Evolutionary conservation across 2,113 vertebrate species (phyloP), one percentile per base, ranked within the genome.

Genomic region (Thunnus thynnus): DNA sequence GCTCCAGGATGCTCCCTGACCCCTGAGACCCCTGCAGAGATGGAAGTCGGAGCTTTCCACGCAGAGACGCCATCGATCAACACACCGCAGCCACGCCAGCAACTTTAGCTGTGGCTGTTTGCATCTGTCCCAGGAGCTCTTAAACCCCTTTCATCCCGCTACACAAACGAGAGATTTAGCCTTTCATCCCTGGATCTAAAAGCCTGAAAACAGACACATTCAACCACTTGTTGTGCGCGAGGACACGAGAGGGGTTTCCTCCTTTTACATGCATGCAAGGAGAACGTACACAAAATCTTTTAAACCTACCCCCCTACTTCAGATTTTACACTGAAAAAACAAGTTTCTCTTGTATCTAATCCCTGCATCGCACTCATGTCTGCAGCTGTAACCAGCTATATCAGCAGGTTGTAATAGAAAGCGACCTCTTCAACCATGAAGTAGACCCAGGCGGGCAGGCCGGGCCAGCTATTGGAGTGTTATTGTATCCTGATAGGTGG

Each of bases 121-220:
- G 90, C 71, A 83, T 90, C 63, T 77, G 86, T 54, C 82, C 83
- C 73, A 79, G 64, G 51, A 85, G 77, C 84, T 82, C 44, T 69
- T 81, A 81, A 88, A 86, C n/a, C 84, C 82, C 65, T 71, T 84
- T 79, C 58, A 87, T 87, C 88, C 89, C 3, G 18, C 76, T 62
- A 82, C 76, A 87, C 79, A 89, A 84, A 84, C 56, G 61, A 86
- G 69, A 88, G 86, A 81, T 88, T 87, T 74, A 77, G 46, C 16
- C 55, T 61, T 51, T 88, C 77, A 88, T 88, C 84, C 86, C 82
- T 60, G 67, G 86, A 85, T 86, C 56, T 70, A 20, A 66, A 20
- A 63, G 78, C 76, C 76, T 48, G 69, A 73, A 71, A 72, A 20
- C 51, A 67, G 22, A 62, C 46, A 51, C 68, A 76, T 18, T 16